phyloP scores from a whole-genome alignment of 2,113 vertebrate species.

The Odocoileus virginianus region DNA sequence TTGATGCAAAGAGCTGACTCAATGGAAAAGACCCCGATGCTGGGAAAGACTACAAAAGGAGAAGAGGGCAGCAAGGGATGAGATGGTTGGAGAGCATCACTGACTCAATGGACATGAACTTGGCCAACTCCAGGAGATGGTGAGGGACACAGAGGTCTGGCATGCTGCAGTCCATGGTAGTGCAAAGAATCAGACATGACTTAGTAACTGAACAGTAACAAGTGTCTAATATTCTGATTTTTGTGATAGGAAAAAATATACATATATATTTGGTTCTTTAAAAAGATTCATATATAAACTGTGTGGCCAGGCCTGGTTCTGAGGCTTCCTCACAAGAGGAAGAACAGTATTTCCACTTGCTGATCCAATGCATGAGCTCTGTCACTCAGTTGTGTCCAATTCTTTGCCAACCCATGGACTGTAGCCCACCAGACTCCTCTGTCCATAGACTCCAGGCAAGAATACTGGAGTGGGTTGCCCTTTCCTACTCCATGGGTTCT shows the following conservation, averaged over 20 bases:
- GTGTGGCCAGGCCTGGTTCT: neutral
- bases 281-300: neutral
- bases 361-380: neutral
- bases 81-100: neutral
- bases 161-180: neutral
- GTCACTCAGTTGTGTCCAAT: neutral
- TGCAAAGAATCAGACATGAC: neutral
- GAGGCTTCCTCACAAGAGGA: neutral
- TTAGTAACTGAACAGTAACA: neutral
- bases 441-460: neutral
- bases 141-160: neutral
- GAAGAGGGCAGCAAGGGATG: neutral
- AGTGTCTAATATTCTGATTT: neutral
- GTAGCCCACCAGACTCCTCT: neutral
- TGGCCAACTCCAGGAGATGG: neutral
- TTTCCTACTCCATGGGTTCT: neutral
- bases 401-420: neutral
- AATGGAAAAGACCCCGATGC: neutral
- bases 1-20: neutral
- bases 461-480: neutral
- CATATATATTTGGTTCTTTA: neutral
- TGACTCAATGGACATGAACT: neutral
- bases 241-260: neutral
- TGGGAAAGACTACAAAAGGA: neutral
- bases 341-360: neutral